Percentiles rank a stretch among this genome's conserved stretches.
phyloP scores from a whole-genome alignment of 2,888 invertebrate species.

The Clusia tigrina region DNA sequence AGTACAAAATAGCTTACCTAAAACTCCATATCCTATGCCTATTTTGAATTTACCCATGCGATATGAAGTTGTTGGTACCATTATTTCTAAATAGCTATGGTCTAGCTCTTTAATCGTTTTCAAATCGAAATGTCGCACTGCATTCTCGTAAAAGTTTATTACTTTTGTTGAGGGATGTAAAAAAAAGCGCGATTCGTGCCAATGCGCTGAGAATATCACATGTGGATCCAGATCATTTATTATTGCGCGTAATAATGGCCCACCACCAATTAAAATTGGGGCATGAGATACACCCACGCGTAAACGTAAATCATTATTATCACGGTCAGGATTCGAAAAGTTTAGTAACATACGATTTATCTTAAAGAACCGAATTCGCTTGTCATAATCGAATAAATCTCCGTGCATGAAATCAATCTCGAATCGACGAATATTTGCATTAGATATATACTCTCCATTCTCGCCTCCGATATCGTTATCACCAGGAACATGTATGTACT shows the following conservation, averaged over 20 bases:
- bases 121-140: conserved; percentile 55
- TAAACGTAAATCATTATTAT: conserved; percentile 52
- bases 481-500: conserved; percentile 89
- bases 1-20: conserved; percentile 68
- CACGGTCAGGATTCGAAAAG: conserved; percentile 68
- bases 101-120: conserved; percentile 54
- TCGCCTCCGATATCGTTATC: conserved; percentile 99
- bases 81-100: conserved; percentile 74
- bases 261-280: conserved; percentile 66
- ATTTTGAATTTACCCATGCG: conserved; percentile 90
- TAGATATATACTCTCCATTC: conserved; percentile 73
- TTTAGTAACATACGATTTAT: conserved; percentile 75
- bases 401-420: conserved; percentile 77
- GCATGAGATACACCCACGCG: conserved; percentile 77
- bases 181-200: conserved; percentile 67
- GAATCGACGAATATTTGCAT: conserved; percentile 76
- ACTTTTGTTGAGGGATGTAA: conserved; percentile 60
- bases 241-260: conserved; percentile 65
- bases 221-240: conserved; percentile 73
- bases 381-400: conserved; percentile 69
- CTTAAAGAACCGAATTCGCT: conserved; percentile 74
- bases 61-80: conserved; percentile 94
- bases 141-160: conserved; percentile 57
- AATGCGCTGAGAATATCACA: conserved; percentile 75
- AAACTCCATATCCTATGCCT: conserved; percentile 84